Conservation (phyloP, 2,113 vertebrate species). For the Oxyruncus cristatus region DNA sequence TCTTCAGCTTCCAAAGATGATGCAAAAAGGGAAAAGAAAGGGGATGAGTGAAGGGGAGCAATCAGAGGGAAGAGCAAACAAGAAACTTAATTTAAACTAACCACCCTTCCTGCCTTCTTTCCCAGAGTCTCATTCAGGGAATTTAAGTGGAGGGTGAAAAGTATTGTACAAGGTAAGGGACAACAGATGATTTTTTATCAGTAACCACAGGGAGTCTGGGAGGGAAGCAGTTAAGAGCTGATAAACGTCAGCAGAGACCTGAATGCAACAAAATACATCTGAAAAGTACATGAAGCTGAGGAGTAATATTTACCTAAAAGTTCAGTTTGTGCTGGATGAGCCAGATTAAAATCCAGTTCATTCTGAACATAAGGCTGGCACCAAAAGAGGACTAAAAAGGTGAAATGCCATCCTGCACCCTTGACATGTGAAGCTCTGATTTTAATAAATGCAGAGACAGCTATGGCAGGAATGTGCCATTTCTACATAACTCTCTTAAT, state of each 20-base stretch:
- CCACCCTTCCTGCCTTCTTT: neutral
- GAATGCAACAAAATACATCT: neutral
- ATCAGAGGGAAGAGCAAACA: neutral
- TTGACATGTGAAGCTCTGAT: neutral
- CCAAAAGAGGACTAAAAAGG: neutral
- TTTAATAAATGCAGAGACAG: neutral
- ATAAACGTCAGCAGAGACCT: neutral
- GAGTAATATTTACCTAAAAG: neutral
- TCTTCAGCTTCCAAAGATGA: neutral
- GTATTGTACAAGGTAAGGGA: neutral
- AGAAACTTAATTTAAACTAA: neutral
- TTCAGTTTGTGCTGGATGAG: neutral
- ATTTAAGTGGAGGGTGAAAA: neutral
- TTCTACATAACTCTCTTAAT: neutral
- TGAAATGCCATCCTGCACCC: neutral
- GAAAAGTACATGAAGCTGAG: neutral
- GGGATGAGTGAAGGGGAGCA: neutral
- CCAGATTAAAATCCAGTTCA: neutral
- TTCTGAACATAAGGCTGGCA: neutral
- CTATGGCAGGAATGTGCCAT: neutral
- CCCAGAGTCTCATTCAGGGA: neutral
- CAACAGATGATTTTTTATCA: neutral
- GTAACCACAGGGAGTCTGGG: neutral
- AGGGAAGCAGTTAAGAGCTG: neutral
- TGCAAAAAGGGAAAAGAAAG: neutral